These are phyloP conservation scores for Hirudo medicinalis DNA, from an alignment of 1,140 invertebrate genomes.

Conservation along the genomic window DNA sequence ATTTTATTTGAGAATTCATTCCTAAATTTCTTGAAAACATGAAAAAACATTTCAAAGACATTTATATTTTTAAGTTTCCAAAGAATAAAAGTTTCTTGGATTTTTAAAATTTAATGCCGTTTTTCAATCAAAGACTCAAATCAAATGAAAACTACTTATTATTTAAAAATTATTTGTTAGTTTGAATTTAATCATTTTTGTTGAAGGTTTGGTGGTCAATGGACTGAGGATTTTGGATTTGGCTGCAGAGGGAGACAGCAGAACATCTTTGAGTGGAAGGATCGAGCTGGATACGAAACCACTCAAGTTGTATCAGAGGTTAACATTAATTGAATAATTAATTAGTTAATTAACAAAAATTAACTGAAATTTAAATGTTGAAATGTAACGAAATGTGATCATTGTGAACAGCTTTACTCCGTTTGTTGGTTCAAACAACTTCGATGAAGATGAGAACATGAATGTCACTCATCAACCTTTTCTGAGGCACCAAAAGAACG, in stretches of 20 bases:
- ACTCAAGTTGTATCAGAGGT: conserved; percentile 14
- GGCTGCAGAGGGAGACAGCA: conserved; percentile 62
- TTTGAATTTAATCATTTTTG: background rate
- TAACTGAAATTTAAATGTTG: background rate
- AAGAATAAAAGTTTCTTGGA: no score
- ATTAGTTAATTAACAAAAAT: background rate
- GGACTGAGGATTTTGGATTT: conserved; percentile 68
- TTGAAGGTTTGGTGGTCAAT: conserved; percentile 56
- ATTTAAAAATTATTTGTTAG: background rate
- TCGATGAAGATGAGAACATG: background rate
- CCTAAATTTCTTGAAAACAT: no score
- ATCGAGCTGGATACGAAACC: conserved; percentile 33
- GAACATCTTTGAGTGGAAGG: conserved; percentile 51
- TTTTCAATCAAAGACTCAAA: background rate
- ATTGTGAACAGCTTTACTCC: background rate
- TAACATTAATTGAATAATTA: background rate
- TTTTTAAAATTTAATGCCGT: no score
- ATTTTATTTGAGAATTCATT: no score
- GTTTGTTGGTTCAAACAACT: background rate
- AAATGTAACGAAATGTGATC: background rate
- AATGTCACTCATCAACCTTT: no score
- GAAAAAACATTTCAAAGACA: no score
- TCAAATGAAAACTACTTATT: background rate
- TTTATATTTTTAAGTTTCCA: no score
- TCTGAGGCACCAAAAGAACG: no score